Evolutionary conservation across 2,797 vertebrate genomes (phyloP), one percentile per base, ranked within the genome.

Genomic region (Buphagus erythrorhynchus): DNA sequence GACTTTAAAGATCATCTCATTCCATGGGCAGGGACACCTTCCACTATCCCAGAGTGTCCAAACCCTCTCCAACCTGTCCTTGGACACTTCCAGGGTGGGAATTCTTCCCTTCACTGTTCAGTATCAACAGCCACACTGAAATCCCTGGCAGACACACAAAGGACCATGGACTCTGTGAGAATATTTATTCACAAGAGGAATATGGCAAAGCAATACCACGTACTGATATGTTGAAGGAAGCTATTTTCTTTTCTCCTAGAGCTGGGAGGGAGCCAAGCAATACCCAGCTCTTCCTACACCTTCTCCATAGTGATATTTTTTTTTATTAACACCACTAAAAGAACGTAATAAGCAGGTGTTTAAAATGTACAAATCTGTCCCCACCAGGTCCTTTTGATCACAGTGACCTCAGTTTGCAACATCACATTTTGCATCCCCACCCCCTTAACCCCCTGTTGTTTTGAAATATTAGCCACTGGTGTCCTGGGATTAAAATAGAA

Each of bases 401-500:
- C 46, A 65, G 78, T 93, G 93, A 91, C 91, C 92, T 77, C 58
- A 63, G 72, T 84, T 95, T 38, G 38, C 48, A 94, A n/a, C 28
- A 43, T 43, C 68, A 20, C 61, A 86, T 96, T 95, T 91, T 88
- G 68, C 45, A 94, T 51, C 52, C 9, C 63, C 43, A 42, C 20
- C 35, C 35, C 20, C 42, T 67, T 40, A 74, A 31, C 35, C 58
- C 26, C 83, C 86, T 63, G 65, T 48, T 82, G 90, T 81, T 93
- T 83, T 94, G 90, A 95, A 96, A 92, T 93, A 95, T 90, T 94
- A 87, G 67, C 90, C 76, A 76, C 80, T 69, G 71, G 66, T 24
- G 2, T 87, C 85, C 74, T 92, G 68, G 77, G 82, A 94, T 83
- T 80, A 81, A 93, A 86, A 46, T 4, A 72, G 66, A 31, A 93